Conservation (phyloP, 2,797 vertebrate species). For the Amblyopsis hoosieri region DNA sequence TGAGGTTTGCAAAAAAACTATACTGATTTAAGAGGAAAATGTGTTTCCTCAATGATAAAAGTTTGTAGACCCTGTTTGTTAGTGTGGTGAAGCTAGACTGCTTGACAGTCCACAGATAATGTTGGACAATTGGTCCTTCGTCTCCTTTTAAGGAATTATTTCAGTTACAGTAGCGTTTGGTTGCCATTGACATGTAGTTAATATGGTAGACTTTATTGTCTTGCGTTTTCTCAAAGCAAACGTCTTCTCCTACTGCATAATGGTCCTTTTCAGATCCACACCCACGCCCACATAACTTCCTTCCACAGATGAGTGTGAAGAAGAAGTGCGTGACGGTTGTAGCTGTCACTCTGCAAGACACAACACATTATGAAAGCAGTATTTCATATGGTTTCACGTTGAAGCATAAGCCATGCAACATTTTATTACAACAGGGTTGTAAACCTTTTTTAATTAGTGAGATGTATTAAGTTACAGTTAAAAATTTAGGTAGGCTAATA, state of each 20-base stretch:
- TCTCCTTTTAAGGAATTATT: slow-evolving; percentile 38
- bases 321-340: neutral
- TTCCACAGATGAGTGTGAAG: slow-evolving; percentile 23
- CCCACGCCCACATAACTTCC: slow-evolving; percentile 25
- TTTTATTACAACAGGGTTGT: too few species aligned
- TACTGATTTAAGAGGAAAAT: too few species aligned
- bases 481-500: too few species aligned
- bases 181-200: slow-evolving; percentile 21
- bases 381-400: too few species aligned
- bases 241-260: neutral
- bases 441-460: too few species aligned
- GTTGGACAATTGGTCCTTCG: slow-evolving; percentile 44
- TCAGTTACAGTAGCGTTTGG: slow-evolving; percentile 23
- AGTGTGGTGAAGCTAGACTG: neutral
- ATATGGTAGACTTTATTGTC: slow-evolving; percentile 30
- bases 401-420: too few species aligned
- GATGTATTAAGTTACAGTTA: too few species aligned
- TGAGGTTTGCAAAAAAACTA: too few species aligned
- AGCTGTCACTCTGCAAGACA: too few species aligned
- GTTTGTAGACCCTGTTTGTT: too few species aligned
- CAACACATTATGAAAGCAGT: too few species aligned
- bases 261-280: neutral
- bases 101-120: slow-evolving; percentile 48
- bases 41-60: too few species aligned
- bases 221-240: slow-evolving; percentile 11